A percentile compares a stretch with the other conserved stretches of the same genome.
These are phyloP conservation scores for Cybosia mesomella DNA, from an alignment of 2,888 invertebrate genomes.

Conservation along the genomic window DNA sequence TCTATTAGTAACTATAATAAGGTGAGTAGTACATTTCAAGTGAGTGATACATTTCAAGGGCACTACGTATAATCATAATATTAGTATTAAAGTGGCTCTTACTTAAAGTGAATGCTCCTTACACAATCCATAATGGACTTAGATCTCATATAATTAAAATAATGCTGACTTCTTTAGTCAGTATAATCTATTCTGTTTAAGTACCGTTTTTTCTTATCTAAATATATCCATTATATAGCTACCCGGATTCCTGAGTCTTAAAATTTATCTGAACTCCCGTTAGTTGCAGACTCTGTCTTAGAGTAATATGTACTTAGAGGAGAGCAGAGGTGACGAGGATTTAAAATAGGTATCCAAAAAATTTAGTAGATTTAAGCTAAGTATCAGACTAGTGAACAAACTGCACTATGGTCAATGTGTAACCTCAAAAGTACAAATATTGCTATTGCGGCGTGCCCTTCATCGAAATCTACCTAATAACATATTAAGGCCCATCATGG, in stretches of 20 bases:
- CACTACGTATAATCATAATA: constrained; percentile 44
- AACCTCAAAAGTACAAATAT: no score
- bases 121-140: constrained; percentile 64
- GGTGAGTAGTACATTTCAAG: no score
- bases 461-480: no score
- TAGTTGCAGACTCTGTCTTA: background rate
- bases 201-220: background rate
- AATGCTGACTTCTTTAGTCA: constrained; percentile 51
- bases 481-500: no score
- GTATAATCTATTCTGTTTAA: constrained; percentile 40
- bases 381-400: no score
- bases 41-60: constrained; percentile 58
- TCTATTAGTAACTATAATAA: constrained; percentile 53
- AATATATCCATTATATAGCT: background rate
- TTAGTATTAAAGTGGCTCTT: constrained; percentile 75
- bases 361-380: no score
- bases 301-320: no score
- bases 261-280: background rate
- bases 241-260: background rate
- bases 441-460: no score
- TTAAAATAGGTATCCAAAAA: no score
- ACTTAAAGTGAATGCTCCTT: constrained; percentile 73
- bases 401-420: no score
- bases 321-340: no score
- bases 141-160: constrained; percentile 64